Conservation (phyloP, 2,797 vertebrate species). For the Erpetoichthys calabaricus region DNA sequence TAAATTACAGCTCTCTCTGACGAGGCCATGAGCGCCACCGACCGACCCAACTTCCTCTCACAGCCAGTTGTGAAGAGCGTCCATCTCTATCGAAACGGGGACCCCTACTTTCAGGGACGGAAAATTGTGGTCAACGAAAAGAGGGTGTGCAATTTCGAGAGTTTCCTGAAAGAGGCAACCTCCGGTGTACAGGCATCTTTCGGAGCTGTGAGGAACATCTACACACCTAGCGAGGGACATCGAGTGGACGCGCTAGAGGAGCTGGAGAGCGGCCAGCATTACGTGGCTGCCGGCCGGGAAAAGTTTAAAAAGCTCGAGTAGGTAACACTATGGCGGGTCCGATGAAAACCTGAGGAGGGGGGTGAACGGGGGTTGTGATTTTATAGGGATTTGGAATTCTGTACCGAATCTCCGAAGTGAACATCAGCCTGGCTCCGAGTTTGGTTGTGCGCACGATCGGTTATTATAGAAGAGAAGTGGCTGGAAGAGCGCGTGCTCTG, state of each 20-base stretch:
- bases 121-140: constrained; percentile 80
- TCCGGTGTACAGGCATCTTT: constrained; percentile 77
- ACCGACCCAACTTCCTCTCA: constrained; percentile 59
- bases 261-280: constrained; percentile 76
- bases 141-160: constrained; percentile 75
- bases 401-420: too few relatives aligned
- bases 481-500: too few relatives aligned
- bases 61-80: constrained; percentile 86
- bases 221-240: constrained; percentile 76
- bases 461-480: too few relatives aligned
- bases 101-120: constrained; percentile 77
- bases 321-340: constrained; percentile 28
- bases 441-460: too few relatives aligned
- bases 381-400: background rate
- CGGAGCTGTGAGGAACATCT: constrained; percentile 85
- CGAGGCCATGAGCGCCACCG: constrained; percentile 4
- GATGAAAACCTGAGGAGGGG: background rate
- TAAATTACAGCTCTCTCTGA: background rate
- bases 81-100: constrained; percentile 81
- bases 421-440: too few relatives aligned
- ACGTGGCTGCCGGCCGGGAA: constrained; percentile 84
- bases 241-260: constrained; percentile 67
- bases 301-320: constrained; percentile 89
- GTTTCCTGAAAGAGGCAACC: constrained; percentile 80
- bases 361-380: background rate